A percentile compares a stretch with the other conserved stretches of the same genome.
phyloP scores from a whole-genome alignment of 2,888 invertebrate genomes.

The Hecatera dysodea region DNA sequence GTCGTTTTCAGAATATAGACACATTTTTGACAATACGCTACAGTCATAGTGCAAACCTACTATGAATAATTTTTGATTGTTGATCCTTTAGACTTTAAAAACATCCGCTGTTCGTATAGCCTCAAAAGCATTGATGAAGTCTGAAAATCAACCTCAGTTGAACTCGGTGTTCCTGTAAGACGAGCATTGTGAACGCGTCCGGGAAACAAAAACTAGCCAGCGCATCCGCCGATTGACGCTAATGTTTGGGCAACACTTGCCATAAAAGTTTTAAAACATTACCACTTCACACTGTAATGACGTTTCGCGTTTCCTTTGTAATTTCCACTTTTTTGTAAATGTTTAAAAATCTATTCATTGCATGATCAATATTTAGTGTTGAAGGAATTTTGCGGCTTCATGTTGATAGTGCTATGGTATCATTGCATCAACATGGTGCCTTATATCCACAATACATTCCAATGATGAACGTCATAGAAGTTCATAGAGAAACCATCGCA shows the following conservation, averaged over 20 bases:
- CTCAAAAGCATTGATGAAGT: constrained; percentile 65
- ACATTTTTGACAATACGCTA: too few relatives aligned
- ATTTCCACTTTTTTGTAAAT: constrained; percentile 33
- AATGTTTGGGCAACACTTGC: constrained; percentile 58
- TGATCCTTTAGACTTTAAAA: background rate
- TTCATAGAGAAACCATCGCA: constrained; percentile 1
- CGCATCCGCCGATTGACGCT: constrained; percentile 74
- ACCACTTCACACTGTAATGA: constrained; percentile 15
- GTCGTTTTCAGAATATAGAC: too few relatives aligned
- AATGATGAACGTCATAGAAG: background rate
- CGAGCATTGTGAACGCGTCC: constrained; percentile 61
- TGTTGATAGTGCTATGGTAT: background rate
- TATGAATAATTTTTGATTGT: background rate
- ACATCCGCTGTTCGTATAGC: constrained; percentile 56
- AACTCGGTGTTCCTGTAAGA: constrained; percentile 68
- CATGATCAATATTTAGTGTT: constrained; percentile 9
- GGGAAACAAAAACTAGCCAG: constrained; percentile 69
- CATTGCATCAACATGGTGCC: background rate
- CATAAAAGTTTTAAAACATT: constrained; percentile 37
- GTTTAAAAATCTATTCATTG: constrained; percentile 11
- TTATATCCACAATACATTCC: background rate
- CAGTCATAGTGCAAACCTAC: too few relatives aligned
- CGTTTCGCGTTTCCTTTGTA: constrained; percentile 22
- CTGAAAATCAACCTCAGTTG: constrained; percentile 79
- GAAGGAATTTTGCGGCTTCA: background rate